Base-by-base conservation (phyloP, 2,113 vertebrate species). In the Desmodus rotundus region DNA sequence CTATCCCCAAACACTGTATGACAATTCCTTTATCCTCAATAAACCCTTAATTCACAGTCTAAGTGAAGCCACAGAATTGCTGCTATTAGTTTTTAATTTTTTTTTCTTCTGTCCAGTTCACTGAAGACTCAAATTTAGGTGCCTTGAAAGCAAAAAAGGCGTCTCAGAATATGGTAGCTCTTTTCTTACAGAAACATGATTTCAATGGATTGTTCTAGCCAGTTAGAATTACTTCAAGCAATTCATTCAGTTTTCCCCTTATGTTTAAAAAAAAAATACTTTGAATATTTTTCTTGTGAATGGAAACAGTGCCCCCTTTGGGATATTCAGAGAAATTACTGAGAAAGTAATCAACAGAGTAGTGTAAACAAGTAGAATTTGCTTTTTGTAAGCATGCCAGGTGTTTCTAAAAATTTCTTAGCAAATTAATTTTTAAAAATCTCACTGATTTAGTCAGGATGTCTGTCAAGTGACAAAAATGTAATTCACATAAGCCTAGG, bases 291-390 rank as follows among this genome's bases (percentile, higher is more conserved):
- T 58, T 61, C 56, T 22, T 83, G 43, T 87, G 63, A 87, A 56
- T 92, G 70, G 56, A 89, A 95, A 92, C 58, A 96, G 80, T 92
- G 90, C 50, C 58, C 26, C 77, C 95, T 90, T 97, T 84, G 95
- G 96, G 84, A 56, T 76, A 87, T 52, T 90, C 58, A 33, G 31
- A 86, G 58, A 68, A 93, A 93, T 67, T 54, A 95, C 36, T 41
- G 43, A 96, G 41, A 77, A 68, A 73, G 13, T 47, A 87, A 86
- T 36, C 47, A 7, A 17, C 22, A 22, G 43, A 82, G 56, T 24
- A 56, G 7, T 36, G 13, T 77, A 50, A 52, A n/a, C 8, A 16
- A 58, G 22, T 22, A 68, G 17, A 78, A 83, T 81, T 91, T 80
- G 22, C 36, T 89, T 83, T 70, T 87, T 78, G 20, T 68, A 84